Base-by-base conservation (phyloP, 2,113 vertebrate genomes). In the Chaenogobius annularis region DNA sequence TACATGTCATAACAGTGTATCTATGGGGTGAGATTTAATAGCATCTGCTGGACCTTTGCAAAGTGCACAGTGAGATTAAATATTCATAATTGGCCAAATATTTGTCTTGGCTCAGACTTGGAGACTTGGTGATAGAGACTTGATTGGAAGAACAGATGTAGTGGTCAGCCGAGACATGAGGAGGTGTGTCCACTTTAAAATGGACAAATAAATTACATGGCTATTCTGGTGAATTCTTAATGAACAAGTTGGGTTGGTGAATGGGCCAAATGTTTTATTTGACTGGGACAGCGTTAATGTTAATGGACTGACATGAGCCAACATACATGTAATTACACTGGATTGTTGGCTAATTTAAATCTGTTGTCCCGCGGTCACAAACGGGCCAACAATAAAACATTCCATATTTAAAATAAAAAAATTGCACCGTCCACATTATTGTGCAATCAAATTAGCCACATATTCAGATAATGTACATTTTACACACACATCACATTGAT, bases 1-100 rank as follows among this genome's bases (percentile, higher is more conserved):
- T 98, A 95, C 94, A 91, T 96, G 96, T 98, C 96, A 98, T 97
- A 97, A 96, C 96, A 96, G 96, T 96, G 95, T 98, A 97, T 99
- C 96, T 97, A 96, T 97, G 96, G 94, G 94, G 92, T 95, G 95
- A 95, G 94, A 96, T 97, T 97, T 98, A 98, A 98, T 96, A 96
- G 95, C 96, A 96, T 97, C 95, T 95, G 94, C 96, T 95, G 94
- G 95, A 96, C 96, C 95, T 97, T 95, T 96, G 95, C 95, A 96
- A 95, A 95, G 93, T 92, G 93, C 93, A 95, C 94, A 96, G 94
- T 92, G 93, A 93, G 94, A 98, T 98, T 97, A 98, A 98, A 93
- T 96, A 96, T 94, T 95, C 94, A 98, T 97, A 96, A 96, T 98
- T 96, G 96, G 93, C 95, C 95, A 97, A 96, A 96, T 97, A 97